Percentiles rank a stretch among this genome's conserved stretches.
Evolutionary conservation across 2,797 vertebrate species (phyloP).

Genomic region (Tapera naevia): DNA sequence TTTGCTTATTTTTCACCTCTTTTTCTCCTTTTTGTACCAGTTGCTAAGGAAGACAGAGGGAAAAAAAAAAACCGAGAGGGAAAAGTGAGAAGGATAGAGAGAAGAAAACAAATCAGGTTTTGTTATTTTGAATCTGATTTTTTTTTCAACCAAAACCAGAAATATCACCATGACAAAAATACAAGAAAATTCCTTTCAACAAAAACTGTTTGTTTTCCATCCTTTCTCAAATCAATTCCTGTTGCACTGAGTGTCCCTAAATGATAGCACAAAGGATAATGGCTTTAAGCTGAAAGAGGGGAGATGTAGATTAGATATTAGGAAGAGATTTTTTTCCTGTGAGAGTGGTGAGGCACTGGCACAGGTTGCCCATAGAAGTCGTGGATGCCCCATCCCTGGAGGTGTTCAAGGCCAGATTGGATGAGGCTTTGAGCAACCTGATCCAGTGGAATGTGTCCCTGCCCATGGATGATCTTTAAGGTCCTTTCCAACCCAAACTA

Average conservation of each 20-base stretch:
- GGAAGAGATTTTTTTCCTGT: too few species aligned
- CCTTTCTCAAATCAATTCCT: background rate
- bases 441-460: too few species aligned
- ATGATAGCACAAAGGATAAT: too few species aligned
- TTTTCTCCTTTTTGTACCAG: background rate
- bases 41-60: background rate
- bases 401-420: too few species aligned
- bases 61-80: background rate
- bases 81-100: background rate
- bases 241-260: background rate
- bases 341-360: too few species aligned
- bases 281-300: too few species aligned
- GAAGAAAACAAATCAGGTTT: background rate
- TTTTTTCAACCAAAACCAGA: background rate
- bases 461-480: too few species aligned
- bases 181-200: background rate
- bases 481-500: too few species aligned
- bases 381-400: too few species aligned
- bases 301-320: too few species aligned
- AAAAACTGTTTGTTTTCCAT: background rate
- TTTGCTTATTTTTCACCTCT: constrained; percentile 3
- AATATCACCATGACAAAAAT: background rate
- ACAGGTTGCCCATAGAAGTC: too few species aligned
- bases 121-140: background rate
- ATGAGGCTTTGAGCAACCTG: too few species aligned